These are phyloP conservation scores for Heliconius ethilla DNA, from an alignment of 2,888 invertebrate genomes.

Conservation along the genomic window DNA sequence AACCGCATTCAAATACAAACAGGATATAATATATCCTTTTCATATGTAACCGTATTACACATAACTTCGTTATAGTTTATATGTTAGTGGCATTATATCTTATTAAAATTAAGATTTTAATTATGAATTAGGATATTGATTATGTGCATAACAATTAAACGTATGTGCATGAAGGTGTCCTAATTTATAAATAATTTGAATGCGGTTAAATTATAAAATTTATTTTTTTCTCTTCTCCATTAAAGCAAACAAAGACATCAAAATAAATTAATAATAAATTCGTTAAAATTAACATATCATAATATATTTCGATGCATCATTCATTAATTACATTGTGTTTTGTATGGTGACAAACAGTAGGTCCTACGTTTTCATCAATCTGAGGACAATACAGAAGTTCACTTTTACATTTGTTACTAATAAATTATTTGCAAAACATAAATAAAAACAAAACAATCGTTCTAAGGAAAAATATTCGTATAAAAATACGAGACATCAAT, in stretches of 20 bases:
- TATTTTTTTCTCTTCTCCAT: neutral
- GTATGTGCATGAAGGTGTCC: constrained; percentile 1
- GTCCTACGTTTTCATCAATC: constrained; percentile 56
- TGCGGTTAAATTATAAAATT: constrained; percentile 19
- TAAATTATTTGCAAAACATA: neutral
- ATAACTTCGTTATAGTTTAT: neutral
- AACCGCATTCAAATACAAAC: constrained; percentile 20
- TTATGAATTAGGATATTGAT: too few relatives aligned
- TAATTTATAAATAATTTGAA: constrained; percentile 15
- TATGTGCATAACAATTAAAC: constrained; percentile 8
- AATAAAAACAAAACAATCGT: constrained; percentile 1
- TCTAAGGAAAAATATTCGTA: neutral
- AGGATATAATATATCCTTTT: neutral
- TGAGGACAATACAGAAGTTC: constrained; percentile 70
- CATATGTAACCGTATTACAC: neutral
- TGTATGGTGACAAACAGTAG: constrained; percentile 50
- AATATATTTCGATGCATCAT: constrained; percentile 39
- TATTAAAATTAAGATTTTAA: neutral
- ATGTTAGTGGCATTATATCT: neutral
- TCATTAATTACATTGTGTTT: constrained; percentile 64
- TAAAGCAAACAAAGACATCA: neutral
- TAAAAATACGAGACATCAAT: constrained; percentile 20
- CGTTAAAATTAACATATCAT: constrained; percentile 24
- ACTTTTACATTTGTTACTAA: constrained; percentile 45
- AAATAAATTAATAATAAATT: constrained; percentile 1